Evolutionary conservation across 1,140 invertebrate genomes (phyloP), one percentile per base, ranked within the genome.

Genomic region (Drosophila bipectinata): DNA sequence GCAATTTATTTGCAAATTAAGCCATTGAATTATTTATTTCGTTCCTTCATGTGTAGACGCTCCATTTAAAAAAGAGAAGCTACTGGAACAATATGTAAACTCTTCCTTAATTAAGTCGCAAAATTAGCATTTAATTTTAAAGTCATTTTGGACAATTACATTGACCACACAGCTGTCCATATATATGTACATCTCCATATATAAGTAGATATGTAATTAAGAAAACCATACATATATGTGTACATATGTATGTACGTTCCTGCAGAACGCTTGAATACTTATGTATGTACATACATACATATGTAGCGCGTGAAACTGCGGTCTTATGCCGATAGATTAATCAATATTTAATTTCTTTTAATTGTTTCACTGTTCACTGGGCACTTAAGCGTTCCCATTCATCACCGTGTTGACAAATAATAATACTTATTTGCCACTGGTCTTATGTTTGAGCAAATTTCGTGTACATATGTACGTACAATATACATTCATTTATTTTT

Each of bases 281-380:
- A 64, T 44, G 60, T 64, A 64, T 44, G 60, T 59, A 59, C 15
- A 28, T 59, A 47, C n/a, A 14, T 47, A 18, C 15, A 15, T 26
- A 26, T 15, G 21, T 59, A 52, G 41, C 41, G 32, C 28, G 15
- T 56, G 12, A 52, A 52, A 41, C 34, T 67, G 63, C 63, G 47
- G 63, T 67, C 60, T 52, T 64, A 34, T 14, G 60, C 63, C 63
- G 63, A 67, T 64, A 52, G 45, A 67, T 53, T 67, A 67, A 67
- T 67, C 60, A 67, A 67, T 67, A 67, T 52, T 66, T 64, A 52
- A 67, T 12, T 44, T 64, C 8, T n/a, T 32, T 15, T 30, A 64
- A 52, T 48, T 52, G 14, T 21, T 32, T 44, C 15, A 21, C 59
- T 24, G 26, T 39, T 28, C n/a, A 8, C 7, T 5, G 2, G 14